Conservation (phyloP, 2,797 vertebrate species). For the Leontopithecus rosalia region DNA sequence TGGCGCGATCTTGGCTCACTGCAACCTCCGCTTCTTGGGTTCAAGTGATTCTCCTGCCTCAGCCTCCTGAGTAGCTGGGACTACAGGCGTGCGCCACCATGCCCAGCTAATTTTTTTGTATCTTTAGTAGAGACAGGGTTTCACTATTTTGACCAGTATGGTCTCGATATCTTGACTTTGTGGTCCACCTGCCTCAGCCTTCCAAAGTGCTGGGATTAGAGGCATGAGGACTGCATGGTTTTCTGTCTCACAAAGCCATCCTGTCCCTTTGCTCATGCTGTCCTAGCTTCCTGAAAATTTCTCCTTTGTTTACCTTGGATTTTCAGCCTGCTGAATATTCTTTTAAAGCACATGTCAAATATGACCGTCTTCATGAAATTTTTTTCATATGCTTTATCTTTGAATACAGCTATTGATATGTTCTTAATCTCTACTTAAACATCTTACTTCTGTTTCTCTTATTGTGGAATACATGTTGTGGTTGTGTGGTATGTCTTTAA, state of each 20-base stretch:
- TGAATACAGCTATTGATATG: background rate
- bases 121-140: too few relatives aligned
- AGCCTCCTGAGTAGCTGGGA: too few relatives aligned
- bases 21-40: too few relatives aligned
- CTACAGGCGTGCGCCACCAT: too few relatives aligned
- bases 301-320: background rate
- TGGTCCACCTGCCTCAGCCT: too few relatives aligned
- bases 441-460: background rate
- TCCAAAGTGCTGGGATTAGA: too few relatives aligned
- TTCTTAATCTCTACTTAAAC: constrained; percentile 23
- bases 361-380: background rate
- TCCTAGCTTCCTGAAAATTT: background rate
- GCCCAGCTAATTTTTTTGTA: too few relatives aligned
- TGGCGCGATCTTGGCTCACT: too few relatives aligned
- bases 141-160: too few relatives aligned
- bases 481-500: background rate
- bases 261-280: background rate
- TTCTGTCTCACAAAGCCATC: background rate
- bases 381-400: constrained; percentile 4
- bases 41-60: too few relatives aligned
- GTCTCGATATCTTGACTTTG: too few relatives aligned
- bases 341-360: background rate
- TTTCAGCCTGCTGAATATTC: background rate
- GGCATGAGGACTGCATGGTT: too few relatives aligned
- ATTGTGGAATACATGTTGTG: background rate